A percentile compares a stretch with the other conserved stretches of the same genome.
phyloP scores from a whole-genome alignment of 2,888 invertebrate species.

The Amiota minor region DNA sequence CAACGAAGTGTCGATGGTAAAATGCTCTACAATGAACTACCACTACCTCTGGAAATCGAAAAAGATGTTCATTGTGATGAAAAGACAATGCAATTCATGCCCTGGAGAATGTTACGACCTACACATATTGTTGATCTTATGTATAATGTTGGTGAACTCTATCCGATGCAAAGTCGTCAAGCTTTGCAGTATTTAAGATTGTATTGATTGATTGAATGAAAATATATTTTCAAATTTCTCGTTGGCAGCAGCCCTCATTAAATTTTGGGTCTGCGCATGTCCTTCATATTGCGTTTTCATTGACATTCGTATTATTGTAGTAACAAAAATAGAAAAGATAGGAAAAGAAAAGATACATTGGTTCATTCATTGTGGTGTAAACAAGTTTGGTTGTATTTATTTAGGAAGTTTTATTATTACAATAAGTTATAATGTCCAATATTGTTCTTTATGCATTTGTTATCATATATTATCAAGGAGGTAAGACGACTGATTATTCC shows the following conservation, averaged over 20 bases:
- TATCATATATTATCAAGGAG: neutral
- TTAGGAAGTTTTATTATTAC: too few species aligned
- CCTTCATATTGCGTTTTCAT: slow-evolving; percentile 18
- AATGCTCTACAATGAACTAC: slow-evolving; percentile 79
- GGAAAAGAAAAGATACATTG: too few species aligned
- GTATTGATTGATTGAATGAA: slow-evolving; percentile 41
- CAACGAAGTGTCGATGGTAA: slow-evolving; percentile 75
- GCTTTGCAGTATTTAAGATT: slow-evolving; percentile 65
- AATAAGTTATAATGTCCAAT: too few species aligned
- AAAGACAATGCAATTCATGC: slow-evolving; percentile 67
- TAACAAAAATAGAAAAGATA: too few species aligned
- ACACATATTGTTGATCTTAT: slow-evolving; percentile 79
- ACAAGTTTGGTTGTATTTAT: too few species aligned
- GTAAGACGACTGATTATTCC: neutral
- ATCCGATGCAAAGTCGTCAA: slow-evolving; percentile 69
- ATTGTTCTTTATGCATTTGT: neutral
- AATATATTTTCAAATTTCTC: slow-evolving; percentile 4
- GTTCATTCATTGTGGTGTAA: too few species aligned
- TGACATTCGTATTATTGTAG: slow-evolving; percentile 44
- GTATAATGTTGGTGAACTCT: slow-evolving; percentile 66
- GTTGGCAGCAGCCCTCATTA: neutral
- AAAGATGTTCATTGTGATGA: slow-evolving; percentile 63
- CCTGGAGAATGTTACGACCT: slow-evolving; percentile 76
- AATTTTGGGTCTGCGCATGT: slow-evolving; percentile 48
- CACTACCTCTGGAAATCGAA: slow-evolving; percentile 74